Conservation (phyloP, 2,113 vertebrate genomes). For the Sceloporus undulatus region DNA sequence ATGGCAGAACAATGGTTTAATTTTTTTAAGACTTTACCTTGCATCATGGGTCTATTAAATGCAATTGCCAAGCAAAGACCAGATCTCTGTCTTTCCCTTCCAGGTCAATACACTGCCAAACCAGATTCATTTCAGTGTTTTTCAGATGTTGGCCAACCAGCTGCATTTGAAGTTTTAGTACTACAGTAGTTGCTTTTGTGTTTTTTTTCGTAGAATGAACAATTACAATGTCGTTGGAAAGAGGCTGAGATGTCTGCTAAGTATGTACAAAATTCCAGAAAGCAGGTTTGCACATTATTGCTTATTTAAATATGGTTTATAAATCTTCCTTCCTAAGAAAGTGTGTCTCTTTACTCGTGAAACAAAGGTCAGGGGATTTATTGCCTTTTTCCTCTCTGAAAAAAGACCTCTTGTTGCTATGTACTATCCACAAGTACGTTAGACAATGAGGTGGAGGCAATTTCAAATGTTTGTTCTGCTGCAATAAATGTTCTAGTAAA, state of each 20-base stretch:
- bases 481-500: conserved; percentile 14
- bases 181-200: conserved; percentile 1
- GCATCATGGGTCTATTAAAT: too few species aligned
- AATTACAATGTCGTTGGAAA: conserved; percentile 82
- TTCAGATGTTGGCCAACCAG: not conserved
- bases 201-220: conserved; percentile 76
- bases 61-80: too few species aligned
- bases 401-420: conserved; percentile 82
- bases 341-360: conserved; percentile 67
- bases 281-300: conserved; percentile 73
- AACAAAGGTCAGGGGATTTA: conserved; percentile 80
- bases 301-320: not conserved
- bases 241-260: conserved; percentile 76
- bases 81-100: too few species aligned
- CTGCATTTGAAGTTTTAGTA: not conserved
- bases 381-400: conserved; percentile 76
- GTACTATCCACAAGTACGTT: conserved; percentile 77
- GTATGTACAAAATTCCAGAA: conserved; percentile 82
- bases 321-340: not conserved
- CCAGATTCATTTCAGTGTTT: not conserved
- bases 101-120: not conserved
- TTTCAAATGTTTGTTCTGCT: not conserved
- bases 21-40: too few species aligned
- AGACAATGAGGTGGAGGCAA: not conserved
- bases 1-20: not conserved